These are phyloP conservation scores for Ectropis crepuscularia DNA, from an alignment of 2,888 invertebrate genomes.

Conservation along the genomic window DNA sequence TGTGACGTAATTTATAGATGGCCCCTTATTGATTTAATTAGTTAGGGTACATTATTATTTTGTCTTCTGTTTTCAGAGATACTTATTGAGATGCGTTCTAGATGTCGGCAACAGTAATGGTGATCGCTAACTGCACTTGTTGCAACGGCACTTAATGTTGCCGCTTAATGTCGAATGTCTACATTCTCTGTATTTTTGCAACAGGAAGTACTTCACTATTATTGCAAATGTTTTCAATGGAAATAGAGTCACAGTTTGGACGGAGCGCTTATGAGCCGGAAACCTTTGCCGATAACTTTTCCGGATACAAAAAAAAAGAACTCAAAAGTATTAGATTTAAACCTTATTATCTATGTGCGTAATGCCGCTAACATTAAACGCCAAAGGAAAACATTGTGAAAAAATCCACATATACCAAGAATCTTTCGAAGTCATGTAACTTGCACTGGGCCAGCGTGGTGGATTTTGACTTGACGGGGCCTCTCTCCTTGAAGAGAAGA, in stretches of 20 bases:
- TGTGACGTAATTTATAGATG: no score
- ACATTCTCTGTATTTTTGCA: slow-evolving; percentile 24
- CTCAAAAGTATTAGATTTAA: no score
- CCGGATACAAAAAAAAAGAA: no score
- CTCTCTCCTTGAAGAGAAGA: no score
- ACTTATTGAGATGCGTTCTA: slow-evolving; percentile 9
- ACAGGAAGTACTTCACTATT: slow-evolving; percentile 26
- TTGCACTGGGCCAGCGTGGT: no score
- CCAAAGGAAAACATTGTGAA: no score
- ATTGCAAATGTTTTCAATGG: slow-evolving; percentile 16
- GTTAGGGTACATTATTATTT: background rate
- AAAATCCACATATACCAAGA: no score
- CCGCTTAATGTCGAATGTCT: slow-evolving; percentile 22
- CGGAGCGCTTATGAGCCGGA: slow-evolving; percentile 3
- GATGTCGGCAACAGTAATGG: slow-evolving; percentile 8
- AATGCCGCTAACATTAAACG: no score
- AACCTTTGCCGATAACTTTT: background rate
- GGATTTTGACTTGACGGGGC: no score
- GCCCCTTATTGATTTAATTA: no score
- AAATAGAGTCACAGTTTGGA: background rate
- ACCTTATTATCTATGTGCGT: no score
- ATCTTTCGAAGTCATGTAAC: no score
- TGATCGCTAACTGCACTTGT: slow-evolving; percentile 15
- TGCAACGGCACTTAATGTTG: slow-evolving; percentile 12
- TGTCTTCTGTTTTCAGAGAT: background rate